Conservation (phyloP, 2,888 invertebrate genomes). For the Drosophila maculinotata region DNA sequence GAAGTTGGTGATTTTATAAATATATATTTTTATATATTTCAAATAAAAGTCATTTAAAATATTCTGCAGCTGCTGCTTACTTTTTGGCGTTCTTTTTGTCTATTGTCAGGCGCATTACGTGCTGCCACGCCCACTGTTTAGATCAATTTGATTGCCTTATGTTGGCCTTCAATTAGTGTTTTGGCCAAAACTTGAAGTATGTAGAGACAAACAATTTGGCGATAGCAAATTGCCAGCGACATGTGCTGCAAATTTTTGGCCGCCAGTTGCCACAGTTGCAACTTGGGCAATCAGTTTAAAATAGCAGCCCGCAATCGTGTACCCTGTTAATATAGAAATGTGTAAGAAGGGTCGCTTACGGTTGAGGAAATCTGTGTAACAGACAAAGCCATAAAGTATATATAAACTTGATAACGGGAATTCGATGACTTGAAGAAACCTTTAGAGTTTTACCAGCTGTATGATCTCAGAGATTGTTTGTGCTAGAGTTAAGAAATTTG, state of each 20-base stretch:
- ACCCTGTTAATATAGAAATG: conserved; percentile 19
- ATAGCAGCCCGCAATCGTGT: conserved; percentile 11
- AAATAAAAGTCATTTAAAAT: background rate
- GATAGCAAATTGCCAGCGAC: conserved; percentile 66
- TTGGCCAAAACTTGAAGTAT: conserved; percentile 44
- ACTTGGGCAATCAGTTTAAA: conserved; percentile 59
- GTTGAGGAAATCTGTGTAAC: background rate
- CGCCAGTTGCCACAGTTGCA: conserved; percentile 30
- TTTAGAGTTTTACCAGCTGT: too few relatives aligned
- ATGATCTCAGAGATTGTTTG: too few relatives aligned
- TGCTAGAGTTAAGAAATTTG: too few relatives aligned
- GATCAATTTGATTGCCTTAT: conserved; percentile 31
- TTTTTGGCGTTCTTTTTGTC: background rate
- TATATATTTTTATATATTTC: too few relatives aligned
- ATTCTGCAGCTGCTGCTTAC: background rate
- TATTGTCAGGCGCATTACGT: conserved; percentile 28
- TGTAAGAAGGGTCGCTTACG: accelerated
- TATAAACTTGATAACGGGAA: too few relatives aligned
- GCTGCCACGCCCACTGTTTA: conserved; percentile 32
- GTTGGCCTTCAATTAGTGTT: conserved; percentile 72
- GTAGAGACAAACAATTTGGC: conserved; percentile 55
- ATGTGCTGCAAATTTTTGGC: conserved; percentile 56
- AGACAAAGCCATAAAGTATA: too few relatives aligned
- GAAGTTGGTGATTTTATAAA: too few relatives aligned
- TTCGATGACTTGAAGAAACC: too few relatives aligned